Base-by-base conservation (phyloP, 1,140 invertebrate genomes). In the Colletes latitarsis region DNA sequence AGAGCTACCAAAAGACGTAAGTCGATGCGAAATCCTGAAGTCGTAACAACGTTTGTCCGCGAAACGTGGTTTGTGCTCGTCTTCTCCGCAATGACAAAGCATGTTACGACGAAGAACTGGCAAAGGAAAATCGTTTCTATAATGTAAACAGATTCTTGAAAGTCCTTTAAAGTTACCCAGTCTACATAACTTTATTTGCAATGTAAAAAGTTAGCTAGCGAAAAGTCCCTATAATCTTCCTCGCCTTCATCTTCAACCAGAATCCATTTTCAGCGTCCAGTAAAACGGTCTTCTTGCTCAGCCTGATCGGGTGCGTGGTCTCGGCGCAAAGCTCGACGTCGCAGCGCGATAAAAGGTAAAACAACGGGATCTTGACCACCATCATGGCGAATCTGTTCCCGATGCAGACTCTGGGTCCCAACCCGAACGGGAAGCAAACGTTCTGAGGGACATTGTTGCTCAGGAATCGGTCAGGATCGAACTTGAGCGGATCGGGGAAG, bases 371-470 rank as follows among this genome's bases (percentile, higher is more conserved):
- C 79, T 93, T 93, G 2, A 49, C 53, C 67, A 88, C 84, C 57
- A 92, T 63, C 3, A 92, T 43, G 5, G 90, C 91, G 19, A 91
- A 92, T 8, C 86, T 70, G 30, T 91, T 89, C 77, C 92, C 94
- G 46, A 94, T 94, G 77, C 94, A 94, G 41, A 87, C 89, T 53
- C 94, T 89, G 0, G 93, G 93, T 3, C 94, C 94, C 3, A 92
- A 21, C 1, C 94, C 93, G 53, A 94, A 94, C 0, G 84, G 82
- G 0, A 85, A 30, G 3, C 66, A 74, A 10, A 21, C 4, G 2
- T 41, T 30, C 0, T 15, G 57, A 0, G 69, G 6, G 0, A 69
- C n/a, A 1, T 63, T 5, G 0, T 3, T 17, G 3, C 77, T 58
- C 1, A 82, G 4, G 15, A 85, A 85, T 74, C 84, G 67, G 1